A percentile compares a stretch with the other conserved stretches of the same genome.
These are phyloP conservation scores for Neolamprologus devosi DNA, from an alignment of 2,113 vertebrate species.

Conservation along the genomic window DNA sequence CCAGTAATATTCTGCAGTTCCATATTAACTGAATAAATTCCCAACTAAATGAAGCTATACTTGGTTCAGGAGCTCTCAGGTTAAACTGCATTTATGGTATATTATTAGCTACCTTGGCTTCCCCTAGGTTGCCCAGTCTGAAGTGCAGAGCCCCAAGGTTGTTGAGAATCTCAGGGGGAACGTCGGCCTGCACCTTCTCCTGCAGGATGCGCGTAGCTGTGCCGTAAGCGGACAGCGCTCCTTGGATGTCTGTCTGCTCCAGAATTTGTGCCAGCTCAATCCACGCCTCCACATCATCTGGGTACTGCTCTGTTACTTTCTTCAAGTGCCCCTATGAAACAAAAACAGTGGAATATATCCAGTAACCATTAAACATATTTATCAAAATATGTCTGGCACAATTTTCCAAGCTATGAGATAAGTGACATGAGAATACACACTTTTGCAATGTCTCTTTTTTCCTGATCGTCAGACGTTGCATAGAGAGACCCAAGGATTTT, in stretches of 20 bases:
- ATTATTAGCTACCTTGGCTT: slow-evolving; percentile 81
- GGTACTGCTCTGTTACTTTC: slow-evolving; percentile 96
- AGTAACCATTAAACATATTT: background rate
- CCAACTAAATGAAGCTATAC: background rate
- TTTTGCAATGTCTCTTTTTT: slow-evolving; percentile 95
- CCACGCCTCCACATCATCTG: slow-evolving; percentile 98
- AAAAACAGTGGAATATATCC: background rate
- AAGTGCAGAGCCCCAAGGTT: slow-evolving; percentile 97
- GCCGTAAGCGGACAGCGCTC: slow-evolving; percentile 93
- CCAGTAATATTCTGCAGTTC: background rate
- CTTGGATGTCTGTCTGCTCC: slow-evolving; percentile 98
- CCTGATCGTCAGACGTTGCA: slow-evolving; percentile 94
- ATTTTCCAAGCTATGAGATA: background rate
- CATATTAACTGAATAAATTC: background rate
- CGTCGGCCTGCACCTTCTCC: slow-evolving; percentile 97
- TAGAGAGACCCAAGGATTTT: slow-evolving; percentile 98
- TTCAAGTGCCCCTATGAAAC: slow-evolving; percentile 87
- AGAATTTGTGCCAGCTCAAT: slow-evolving; percentile 96
- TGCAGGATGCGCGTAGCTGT: slow-evolving; percentile 97
- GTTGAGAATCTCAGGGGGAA: slow-evolving; percentile 96
- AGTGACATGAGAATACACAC: slow-evolving; percentile 4
- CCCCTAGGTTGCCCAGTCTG: slow-evolving; percentile 93
- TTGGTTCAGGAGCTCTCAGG: background rate
- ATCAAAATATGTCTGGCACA: background rate
- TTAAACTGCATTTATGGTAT: background rate